Evolutionary conservation across 2,888 invertebrate genomes (phyloP).

Genomic region (Teleiodes luculella): DNA sequence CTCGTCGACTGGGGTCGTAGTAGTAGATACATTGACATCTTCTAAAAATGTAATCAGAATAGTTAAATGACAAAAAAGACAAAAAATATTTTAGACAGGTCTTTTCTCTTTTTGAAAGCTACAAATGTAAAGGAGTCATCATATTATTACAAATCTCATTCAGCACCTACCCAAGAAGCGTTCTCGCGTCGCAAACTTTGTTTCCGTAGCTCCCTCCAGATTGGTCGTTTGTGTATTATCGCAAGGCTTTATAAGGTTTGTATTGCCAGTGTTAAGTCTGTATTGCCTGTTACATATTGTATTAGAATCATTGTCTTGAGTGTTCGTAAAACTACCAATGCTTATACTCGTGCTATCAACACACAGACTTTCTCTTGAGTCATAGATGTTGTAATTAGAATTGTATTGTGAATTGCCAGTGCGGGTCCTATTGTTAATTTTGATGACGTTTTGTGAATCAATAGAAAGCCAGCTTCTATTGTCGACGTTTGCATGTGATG

Average conservation of each 20-base stretch:
- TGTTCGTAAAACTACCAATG: constrained; percentile 27
- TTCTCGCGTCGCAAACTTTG: constrained; percentile 30
- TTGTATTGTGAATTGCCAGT: constrained; percentile 40
- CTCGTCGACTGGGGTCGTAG: constrained; percentile 68
- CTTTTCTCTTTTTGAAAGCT: not conserved
- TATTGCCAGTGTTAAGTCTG: constrained; percentile 48
- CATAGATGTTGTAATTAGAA: constrained; percentile 42
- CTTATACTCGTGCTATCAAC: constrained; percentile 33
- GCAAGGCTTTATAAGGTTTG: constrained; percentile 32
- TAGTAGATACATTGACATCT: constrained; percentile 48
- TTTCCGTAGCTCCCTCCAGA: constrained; percentile 43
- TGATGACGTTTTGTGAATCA: constrained; percentile 32
- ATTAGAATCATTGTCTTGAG: constrained; percentile 28
- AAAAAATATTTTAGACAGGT: too few species aligned
- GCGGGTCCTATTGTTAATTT: constrained; percentile 32
- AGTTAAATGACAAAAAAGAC: too few species aligned
- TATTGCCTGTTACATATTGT: constrained; percentile 62
- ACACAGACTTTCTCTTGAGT: constrained; percentile 34
- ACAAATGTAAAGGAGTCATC: constrained; percentile 8
- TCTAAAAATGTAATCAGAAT: constrained; percentile 27
- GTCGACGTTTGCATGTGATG: constrained; percentile 37
- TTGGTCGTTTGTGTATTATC: constrained; percentile 37
- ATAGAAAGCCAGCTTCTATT: constrained; percentile 42
- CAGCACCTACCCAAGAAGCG: constrained; percentile 38
- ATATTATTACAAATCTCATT: constrained; percentile 17